phyloP scores from a whole-genome alignment of 2,797 vertebrate species.

The Phyllotis vaccarum region DNA sequence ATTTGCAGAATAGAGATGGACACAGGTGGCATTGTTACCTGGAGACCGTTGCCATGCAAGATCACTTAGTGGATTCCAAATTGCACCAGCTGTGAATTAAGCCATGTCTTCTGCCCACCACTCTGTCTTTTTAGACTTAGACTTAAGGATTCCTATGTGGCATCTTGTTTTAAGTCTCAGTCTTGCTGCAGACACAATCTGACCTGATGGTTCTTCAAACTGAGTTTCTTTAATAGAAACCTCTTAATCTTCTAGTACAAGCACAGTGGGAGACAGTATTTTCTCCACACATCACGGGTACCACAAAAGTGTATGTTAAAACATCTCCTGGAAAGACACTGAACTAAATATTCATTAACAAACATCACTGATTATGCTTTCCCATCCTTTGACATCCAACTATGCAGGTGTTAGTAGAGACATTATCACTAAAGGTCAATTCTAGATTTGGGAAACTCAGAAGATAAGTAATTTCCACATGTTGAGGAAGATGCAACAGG shows the following conservation, averaged over 20 bases:
- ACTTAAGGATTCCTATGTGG: neutral
- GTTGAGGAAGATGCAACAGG: neutral
- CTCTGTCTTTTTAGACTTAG: neutral
- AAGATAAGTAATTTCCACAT: slow-evolving; percentile 32
- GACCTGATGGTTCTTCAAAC: neutral
- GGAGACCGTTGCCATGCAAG: neutral
- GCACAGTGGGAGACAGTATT: neutral
- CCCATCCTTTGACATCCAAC: neutral
- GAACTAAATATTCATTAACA: slow-evolving; percentile 9
- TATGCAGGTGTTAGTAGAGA: neutral
- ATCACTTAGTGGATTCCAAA: slow-evolving; percentile 3
- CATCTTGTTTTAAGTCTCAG: neutral
- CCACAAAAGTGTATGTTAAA: slow-evolving; percentile 4
- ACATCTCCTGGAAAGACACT: neutral
- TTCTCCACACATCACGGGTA: neutral
- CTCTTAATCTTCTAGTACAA: neutral
- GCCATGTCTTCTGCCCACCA: neutral
- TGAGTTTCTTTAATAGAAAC: neutral
- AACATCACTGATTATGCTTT: slow-evolving; percentile 9
- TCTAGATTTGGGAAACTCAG: neutral
- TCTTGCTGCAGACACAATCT: neutral
- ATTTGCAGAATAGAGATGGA: neutral
- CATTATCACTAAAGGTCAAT: slow-evolving; percentile 19
- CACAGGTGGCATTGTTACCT: slow-evolving; percentile 3
- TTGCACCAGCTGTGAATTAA: slow-evolving; percentile 17